Conservation (phyloP, 2,888 invertebrate genomes). For the Lycophotia porphyrea region DNA sequence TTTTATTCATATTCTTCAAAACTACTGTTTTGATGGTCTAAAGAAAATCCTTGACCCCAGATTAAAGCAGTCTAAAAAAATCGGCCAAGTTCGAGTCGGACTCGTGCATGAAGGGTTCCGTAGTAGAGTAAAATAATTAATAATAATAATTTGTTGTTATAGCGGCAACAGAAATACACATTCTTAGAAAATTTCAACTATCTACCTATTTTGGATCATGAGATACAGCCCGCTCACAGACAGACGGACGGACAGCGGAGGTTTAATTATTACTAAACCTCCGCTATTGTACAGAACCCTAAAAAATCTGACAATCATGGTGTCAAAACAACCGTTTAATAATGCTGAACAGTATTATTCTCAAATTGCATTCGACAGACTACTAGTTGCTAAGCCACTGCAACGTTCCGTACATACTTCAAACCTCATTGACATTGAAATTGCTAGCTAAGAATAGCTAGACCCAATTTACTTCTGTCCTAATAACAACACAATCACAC, state of each 20-base stretch:
- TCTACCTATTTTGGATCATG: no score
- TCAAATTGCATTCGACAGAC: neutral
- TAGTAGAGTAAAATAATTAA: no score
- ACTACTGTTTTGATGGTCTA: neutral
- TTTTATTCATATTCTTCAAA: neutral
- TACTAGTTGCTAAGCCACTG: neutral
- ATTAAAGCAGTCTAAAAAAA: neutral
- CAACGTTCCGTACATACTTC: conserved; percentile 17
- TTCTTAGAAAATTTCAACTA: no score
- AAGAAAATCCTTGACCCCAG: neutral
- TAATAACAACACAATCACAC: conserved; percentile 25
- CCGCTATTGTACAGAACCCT: no score
- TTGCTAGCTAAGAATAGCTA: conserved; percentile 47
- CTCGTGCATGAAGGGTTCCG: no score
- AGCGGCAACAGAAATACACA: no score
- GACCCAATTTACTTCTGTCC: conserved; percentile 24
- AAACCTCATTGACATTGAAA: conserved; percentile 52
- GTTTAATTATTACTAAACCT: no score
- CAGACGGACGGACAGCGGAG: no score
- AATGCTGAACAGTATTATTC: neutral
- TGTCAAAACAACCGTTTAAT: neutral
- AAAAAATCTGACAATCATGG: neutral
- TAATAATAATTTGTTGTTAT: no score
- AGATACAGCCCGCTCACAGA: no score
- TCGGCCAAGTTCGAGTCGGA: no score